Conservation (phyloP, 2,113 vertebrate species). For the Marmota monax region DNA sequence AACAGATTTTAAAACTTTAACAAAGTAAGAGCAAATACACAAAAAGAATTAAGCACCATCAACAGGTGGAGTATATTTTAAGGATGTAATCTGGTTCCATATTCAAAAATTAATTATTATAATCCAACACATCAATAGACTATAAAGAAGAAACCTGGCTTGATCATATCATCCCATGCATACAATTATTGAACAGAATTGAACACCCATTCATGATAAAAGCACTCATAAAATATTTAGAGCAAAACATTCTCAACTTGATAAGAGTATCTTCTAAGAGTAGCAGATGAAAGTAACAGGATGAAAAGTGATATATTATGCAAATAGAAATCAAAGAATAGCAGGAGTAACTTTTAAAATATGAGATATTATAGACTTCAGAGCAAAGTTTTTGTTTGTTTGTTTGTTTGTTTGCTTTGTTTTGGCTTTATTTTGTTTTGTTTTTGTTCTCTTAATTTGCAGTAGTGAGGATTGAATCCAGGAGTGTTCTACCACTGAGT, state of each 20-base stretch:
- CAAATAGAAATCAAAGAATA: background rate
- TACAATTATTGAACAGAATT: background rate
- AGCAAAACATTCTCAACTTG: background rate
- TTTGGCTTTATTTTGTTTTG: too few species aligned
- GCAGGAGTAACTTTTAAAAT: background rate
- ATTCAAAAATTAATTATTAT: background rate
- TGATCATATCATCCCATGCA: background rate
- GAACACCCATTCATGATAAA: background rate
- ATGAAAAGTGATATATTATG: background rate
- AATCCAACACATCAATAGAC: background rate
- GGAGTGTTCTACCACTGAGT: too few species aligned
- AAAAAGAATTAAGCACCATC: background rate
- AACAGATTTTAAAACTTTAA: constrained; percentile 5
- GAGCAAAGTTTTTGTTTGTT: background rate
- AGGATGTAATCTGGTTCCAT: background rate
- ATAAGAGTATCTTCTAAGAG: background rate
- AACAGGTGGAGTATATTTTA: background rate
- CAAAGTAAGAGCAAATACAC: background rate
- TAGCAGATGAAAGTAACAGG: background rate
- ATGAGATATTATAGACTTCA: background rate
- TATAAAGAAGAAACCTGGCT: background rate
- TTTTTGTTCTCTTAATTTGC: too few species aligned
- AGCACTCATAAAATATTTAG: background rate
- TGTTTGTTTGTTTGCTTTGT: too few species aligned
- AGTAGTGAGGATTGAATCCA: too few species aligned